Evolutionary conservation across 2,113 vertebrate species (phyloP).

Genomic region (sheep (Ovis aries)): ARS-UI_Ramb_v3.0 NC_056074.1:9390001-9390500

Average conservation of each 20-base stretch:
- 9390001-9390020: background rate
- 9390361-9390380: constrained; percentile 87
- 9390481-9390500: background rate
- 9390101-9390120: background rate
- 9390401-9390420: constrained; percentile 87
- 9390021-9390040: background rate
- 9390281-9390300: constrained; percentile 92
- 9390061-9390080: background rate
- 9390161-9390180: background rate
- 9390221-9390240: background rate
- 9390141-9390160: background rate
- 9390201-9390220: background rate
- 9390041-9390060: background rate
- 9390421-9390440: constrained; percentile 78
- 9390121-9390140: background rate
- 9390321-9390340: constrained; percentile 86
- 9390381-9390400: constrained; percentile 91
- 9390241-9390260: background rate
- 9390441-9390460: background rate
- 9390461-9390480: background rate
- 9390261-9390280: background rate
- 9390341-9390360: constrained; percentile 92
- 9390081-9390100: background rate
- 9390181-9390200: background rate
- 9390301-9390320: constrained; percentile 93